Base-by-base conservation (phyloP, 1,140 invertebrate species). In the Notospermus geniculatus region DNA sequence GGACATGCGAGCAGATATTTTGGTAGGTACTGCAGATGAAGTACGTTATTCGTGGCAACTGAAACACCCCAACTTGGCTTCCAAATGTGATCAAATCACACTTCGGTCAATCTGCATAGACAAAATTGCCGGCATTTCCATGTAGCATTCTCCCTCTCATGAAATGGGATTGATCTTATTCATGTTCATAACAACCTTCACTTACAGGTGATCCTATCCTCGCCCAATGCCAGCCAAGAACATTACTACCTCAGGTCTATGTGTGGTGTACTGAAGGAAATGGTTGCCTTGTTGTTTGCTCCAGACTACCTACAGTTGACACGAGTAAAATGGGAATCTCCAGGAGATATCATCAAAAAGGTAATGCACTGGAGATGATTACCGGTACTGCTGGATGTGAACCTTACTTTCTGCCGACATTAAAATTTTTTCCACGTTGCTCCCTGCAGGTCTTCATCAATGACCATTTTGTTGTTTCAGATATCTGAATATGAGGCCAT, bases 401-500 rank as follows among this genome's bases (percentile, higher is more conserved):
- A n/a, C n/a, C n/a, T n/a, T n/a, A n/a, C n/a, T n/a, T n/a, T n/a
- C n/a, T n/a, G n/a, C n/a, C n/a, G n/a, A n/a, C n/a, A n/a, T n/a
- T n/a, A n/a, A n/a, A n/a, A n/a, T n/a, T n/a, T n/a, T n/a, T n/a
- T n/a, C n/a, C n/a, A n/a, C n/a, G n/a, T n/a, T 4, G 4, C 46
- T 2, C 23, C 50, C 9, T 22, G 1, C 15, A 2, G 19, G 50
- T 53, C 15, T 56, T 22, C 15, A 23, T 25, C 30, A n/a, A 22
- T 56, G 7, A 36, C 15, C 15, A 9, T 32, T 60, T 17, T 53
- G 32, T 45, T 64, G n/a, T 54, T 62, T 59, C 57, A 90, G 88
- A 86, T 91, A 60, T 89, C 89, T 39, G 87, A 90, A 70, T 90
- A 90, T 76, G 90, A 91, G 80, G 88, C 88, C n/a, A 89, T 91